Evolutionary conservation across 2,113 vertebrate genomes (phyloP), one percentile per base, ranked within the genome.

Genomic region (Aspidoscelis tigris): DNA sequence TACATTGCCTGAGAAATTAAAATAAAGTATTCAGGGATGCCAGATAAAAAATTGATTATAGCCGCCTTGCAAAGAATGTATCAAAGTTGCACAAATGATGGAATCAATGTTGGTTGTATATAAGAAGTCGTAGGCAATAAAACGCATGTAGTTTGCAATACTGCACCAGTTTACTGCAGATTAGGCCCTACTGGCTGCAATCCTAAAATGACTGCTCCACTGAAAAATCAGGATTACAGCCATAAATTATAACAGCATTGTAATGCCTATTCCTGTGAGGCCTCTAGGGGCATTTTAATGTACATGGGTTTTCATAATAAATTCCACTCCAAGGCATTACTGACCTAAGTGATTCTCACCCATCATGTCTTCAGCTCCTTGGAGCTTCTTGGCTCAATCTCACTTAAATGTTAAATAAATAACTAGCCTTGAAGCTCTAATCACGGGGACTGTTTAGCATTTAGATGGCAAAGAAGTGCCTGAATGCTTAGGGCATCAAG

Each of bases 321-420:
- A 78, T 73, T 82, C 61, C 69, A 72, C 80, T 72, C 75, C 22
- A n/a, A 44, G 70, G 80, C 80, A 44, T 53, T 26, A 18, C 75
- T 55, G 75, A 78, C 58, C 80, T 16, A 75, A 55, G n/a, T 65
- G 85, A 69, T 58, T 86, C 26, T 81, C 65, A 76, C 79, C 65
- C 78, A 55, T 81, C 74, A 18, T 68, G 58, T 44, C 58, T 86
- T 26, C 58, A 22, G 80, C 44, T 18, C 68, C 7, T 24, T 73
- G 80, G 61, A 78, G 75, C 68, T 82, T 53, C 66, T 47, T 78
- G 43, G 75, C 69, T 86, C 80, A 53, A 44, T 68, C 58, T 66
- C n/a, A 14, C 80, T 86, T 53, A 82, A 82, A 72, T 76, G 41
- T 86, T 72, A 86, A 82, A 86, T 86, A 72, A 86, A 86, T 65